Conservation (phyloP, 2,888 invertebrate genomes). For the Synanthedon andrenaeformis region DNA sequence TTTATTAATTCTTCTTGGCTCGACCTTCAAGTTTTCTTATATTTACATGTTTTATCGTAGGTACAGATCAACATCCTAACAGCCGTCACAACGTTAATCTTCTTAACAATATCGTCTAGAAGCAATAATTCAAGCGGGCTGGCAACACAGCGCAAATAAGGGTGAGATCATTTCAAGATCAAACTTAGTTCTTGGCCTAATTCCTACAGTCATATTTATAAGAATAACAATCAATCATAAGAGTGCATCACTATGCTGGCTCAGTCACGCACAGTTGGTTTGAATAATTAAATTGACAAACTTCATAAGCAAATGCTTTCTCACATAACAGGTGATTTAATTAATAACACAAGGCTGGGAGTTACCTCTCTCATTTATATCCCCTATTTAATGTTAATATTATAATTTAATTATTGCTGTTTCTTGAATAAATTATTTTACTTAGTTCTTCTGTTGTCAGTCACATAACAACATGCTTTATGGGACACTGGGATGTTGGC, state of each 20-base stretch:
- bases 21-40: too few relatives aligned
- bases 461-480: not conserved
- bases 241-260: constrained; percentile 26
- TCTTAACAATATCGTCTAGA: not conserved
- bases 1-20: too few relatives aligned
- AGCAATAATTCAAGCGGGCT: constrained; percentile 33
- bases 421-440: too few relatives aligned
- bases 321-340: constrained; percentile 19
- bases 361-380: too few relatives aligned
- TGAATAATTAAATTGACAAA: constrained; percentile 25
- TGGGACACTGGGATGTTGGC: constrained; percentile 13
- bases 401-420: too few relatives aligned
- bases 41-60: not conserved
- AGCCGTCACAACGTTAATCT: not conserved
- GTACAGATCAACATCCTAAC: not conserved
- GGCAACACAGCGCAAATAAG: constrained; percentile 40
- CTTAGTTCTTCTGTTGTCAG: not conserved
- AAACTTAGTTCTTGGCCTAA: constrained; percentile 48
- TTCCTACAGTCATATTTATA: constrained; percentile 47
- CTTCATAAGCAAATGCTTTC: constrained; percentile 19
- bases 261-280: constrained; percentile 14
- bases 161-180: constrained; percentile 53
- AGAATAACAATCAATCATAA: constrained; percentile 55
- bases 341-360: too few relatives aligned
- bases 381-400: too few relatives aligned